These are phyloP conservation scores for Drosophila nigricruria DNA, from an alignment of 2,888 invertebrate genomes.

Conservation along the genomic window DNA sequence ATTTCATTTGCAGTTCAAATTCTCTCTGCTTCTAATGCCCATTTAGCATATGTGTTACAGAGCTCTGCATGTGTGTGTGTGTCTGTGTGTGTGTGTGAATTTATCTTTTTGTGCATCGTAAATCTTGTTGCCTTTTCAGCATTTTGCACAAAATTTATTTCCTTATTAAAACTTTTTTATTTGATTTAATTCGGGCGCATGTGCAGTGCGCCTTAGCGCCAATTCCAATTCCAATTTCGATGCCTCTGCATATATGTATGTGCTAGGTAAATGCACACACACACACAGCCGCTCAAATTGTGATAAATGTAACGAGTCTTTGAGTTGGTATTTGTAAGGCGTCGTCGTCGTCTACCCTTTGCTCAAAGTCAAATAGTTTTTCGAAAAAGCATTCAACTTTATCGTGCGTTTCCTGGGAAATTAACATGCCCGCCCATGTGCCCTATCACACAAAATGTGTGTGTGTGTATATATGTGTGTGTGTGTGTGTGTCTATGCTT, in stretches of 20 bases:
- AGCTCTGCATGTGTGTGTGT: slow-evolving; percentile 16
- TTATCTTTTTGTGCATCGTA: slow-evolving; percentile 76
- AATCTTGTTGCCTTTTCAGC: slow-evolving; percentile 79
- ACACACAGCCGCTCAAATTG: slow-evolving; percentile 40
- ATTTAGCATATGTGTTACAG: slow-evolving; percentile 52
- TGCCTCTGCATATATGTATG: slow-evolving; percentile 38
- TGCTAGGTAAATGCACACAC: slow-evolving; percentile 43
- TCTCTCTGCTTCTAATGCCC: slow-evolving; percentile 54
- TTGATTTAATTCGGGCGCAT: slow-evolving; percentile 75
- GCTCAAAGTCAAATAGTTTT: slow-evolving; percentile 77
- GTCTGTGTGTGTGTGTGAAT: slow-evolving; percentile 57
- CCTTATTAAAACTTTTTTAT: slow-evolving; percentile 81
- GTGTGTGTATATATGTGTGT: slow-evolving; percentile 6
- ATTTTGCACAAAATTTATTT: slow-evolving; percentile 77
- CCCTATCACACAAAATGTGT: neutral
- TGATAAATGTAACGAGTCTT: slow-evolving; percentile 69
- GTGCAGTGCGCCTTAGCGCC: slow-evolving; percentile 38
- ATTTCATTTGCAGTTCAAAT: slow-evolving; percentile 73
- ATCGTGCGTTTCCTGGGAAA: slow-evolving; percentile 82
- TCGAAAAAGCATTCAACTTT: slow-evolving; percentile 79
- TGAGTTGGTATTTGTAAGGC: slow-evolving; percentile 38
- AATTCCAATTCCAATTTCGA: slow-evolving; percentile 30
- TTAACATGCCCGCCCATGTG: slow-evolving; percentile 69
- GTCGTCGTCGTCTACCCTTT: slow-evolving; percentile 53
- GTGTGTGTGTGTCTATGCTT: slow-evolving; percentile 22